Base-by-base conservation (phyloP, 2,113 vertebrate genomes). In the Penelope pileata region DNA sequence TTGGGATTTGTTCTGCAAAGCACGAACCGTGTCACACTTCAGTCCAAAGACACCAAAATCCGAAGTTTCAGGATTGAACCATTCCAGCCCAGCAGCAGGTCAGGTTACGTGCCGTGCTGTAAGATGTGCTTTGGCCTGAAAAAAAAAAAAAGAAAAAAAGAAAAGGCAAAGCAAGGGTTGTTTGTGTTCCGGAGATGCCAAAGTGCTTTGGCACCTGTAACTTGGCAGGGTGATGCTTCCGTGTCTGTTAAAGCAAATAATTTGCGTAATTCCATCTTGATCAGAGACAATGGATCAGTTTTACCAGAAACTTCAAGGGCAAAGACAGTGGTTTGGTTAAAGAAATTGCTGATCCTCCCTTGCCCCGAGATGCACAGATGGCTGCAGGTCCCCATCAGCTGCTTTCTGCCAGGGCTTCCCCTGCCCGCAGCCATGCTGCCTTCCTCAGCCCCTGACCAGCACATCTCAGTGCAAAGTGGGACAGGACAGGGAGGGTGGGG, bases 111-210 rank as follows among this genome's bases (percentile, higher is more conserved):
- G 0, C 32, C 12, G 0, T 1, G 42, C 69, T 79, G 89, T 75
- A 69, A 26, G 23, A 15, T 42, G 21, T 4, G 67, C 84, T 86
- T 78, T 50, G 78, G 36, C 2, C 82, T 15, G 42, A 10, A 34
- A 15, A 9, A 11, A 26, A 53, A 53, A 30, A 56, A 32, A 54
- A 53, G 19, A 42, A 66, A 79, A 56, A 32, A 54, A 53, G 19
- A 42, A 66, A 79, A 50, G 64, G 29, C 50, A 53, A 86, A 64
- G 64, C 43, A 30, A 32, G 69, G 68, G 66, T 53, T 91, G 68
- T 91, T 97, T 95, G 86, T 60, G 67, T 81, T 93, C 90, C 81
- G 76, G 73, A 40, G 90, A 88, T 75, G 93, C 83, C 91, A 90
- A 91, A 91, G 76, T 7, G 68, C 85, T 90, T 70, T 81, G 76